Base-by-base conservation (phyloP, 1,140 invertebrate genomes). In the Pogonomyrmex barbatus region DNA sequence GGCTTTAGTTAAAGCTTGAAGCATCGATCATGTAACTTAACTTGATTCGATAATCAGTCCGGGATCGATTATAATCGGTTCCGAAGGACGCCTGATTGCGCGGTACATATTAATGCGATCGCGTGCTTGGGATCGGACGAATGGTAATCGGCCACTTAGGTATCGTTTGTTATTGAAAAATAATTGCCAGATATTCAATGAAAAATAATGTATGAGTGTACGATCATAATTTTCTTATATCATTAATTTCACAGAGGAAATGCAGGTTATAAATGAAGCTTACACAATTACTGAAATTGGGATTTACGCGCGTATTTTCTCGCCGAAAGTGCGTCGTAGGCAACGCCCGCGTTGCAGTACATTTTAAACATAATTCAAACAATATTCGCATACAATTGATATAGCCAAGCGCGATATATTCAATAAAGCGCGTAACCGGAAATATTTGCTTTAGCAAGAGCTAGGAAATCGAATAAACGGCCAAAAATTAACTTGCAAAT, bases 331-430 rank as follows among this genome's bases (percentile, higher is more conserved):
- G 67, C 68, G 54, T 75, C 67, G 79, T 60, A 83, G 68, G 42
- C 42, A 75, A 47, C 17, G 52, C 17, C 6, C 24, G 42, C n/a
- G 36, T 42, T 42, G 54, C 68, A 24, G 17, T 45, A 47, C 12
- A 17, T 83, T 83, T 83, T 83, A 83, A 83, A 83, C 68, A 68
- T 83, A 83, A 83, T 83, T 83, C 79, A 83, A 83, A 83, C 79
- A 75, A 83, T 83, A 83, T 83, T 83, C 79, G 79, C 79, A 71
- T 60, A 83, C 79, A 83, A 83, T 83, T 83, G 54, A 83, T 45
- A 83, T 75, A 83, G 42, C 54, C 54, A 75, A 83, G 68, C 54
- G 79, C n/a, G 42, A 83, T 83, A 83, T 83, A 60, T 83, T 83
- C 79, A 83, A 83, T 83, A 83, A 83, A 83, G 56, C 79, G 54